Evolutionary conservation across 2,113 vertebrate species (phyloP), one percentile per base, ranked within the genome.

Genomic region (Phasianus colchicus): DNA sequence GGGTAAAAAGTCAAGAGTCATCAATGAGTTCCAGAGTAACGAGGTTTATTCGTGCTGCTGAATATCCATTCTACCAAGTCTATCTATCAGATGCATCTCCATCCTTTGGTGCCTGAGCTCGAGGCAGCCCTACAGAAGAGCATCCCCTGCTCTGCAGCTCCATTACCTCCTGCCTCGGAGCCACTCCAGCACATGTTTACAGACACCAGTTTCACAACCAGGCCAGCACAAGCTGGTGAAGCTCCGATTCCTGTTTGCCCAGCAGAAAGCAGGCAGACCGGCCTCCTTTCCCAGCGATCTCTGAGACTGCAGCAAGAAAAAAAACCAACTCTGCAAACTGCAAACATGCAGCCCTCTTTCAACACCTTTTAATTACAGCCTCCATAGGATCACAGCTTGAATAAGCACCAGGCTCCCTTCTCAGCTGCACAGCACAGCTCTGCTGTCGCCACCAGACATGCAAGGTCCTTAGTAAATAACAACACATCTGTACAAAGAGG

Each of bases 231-330:
- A 25, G 60, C 32, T 36, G 72, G 47, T 80, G 79, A 91, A 17
- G 13, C 48, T 70, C 74, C 19, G 38, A 84, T 88, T 92, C 75
- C 58, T 66, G 66, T 76, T 86, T 87, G 88, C 47, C 85, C 76
- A 91, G 93, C 55, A 86, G 57, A 64, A 47, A 40, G 22, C 8
- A 13, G 15, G 82, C 89, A 69, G 47, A 88, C 42, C 88, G 58
- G 67, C 50, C 93, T 95, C 90, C 83, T 86, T 92, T 89, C 89
- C 80, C 34, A 34, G 88, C 89, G 61, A 91, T 94, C 89, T 88
- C 94, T 60, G 77, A 88, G 85, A 83, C 67, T 94, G 90, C 86
- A 89, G 71, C 15, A 24, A 38, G 50, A 24, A 10, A 34, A 83
- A 66, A 45, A 21, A 30, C 75, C 72, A 84, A 6, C 83, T 88